Percentiles rank a stretch among this genome's conserved stretches.
These are phyloP conservation scores for Sturnira hondurensis DNA, from an alignment of 2,113 vertebrate species.

Conservation along the genomic window DNA sequence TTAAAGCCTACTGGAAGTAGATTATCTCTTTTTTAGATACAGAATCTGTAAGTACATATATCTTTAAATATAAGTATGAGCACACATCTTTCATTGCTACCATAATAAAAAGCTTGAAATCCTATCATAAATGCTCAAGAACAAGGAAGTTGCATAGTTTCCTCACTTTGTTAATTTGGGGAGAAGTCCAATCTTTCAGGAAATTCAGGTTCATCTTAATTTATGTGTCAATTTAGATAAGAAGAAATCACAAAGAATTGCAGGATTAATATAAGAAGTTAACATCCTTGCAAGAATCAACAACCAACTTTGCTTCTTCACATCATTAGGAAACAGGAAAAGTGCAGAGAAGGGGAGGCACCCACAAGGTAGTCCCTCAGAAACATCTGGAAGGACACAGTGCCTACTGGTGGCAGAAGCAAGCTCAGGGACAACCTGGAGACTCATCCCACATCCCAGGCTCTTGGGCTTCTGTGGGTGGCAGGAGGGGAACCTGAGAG, in stretches of 20 bases:
- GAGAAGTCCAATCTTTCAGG: background rate
- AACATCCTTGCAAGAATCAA: background rate
- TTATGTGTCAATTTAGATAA: background rate
- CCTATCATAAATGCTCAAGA: background rate
- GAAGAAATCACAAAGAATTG: background rate
- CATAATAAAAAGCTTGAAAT: background rate
- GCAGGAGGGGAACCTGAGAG: background rate
- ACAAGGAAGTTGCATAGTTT: background rate
- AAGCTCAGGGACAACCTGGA: background rate
- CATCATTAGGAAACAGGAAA: background rate
- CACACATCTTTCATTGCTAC: background rate
- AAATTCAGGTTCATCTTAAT: background rate
- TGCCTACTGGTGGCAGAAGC: background rate
- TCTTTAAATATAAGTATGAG: background rate
- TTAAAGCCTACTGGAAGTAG: background rate
- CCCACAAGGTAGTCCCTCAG: background rate
- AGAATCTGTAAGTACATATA: background rate
- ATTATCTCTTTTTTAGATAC: constrained; percentile 1
- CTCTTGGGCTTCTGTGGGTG: background rate
- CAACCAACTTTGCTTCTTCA: background rate
- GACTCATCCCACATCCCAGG: background rate
- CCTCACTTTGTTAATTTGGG: background rate
- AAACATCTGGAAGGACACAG: background rate
- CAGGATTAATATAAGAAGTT: background rate
- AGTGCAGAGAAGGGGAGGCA: background rate